These are phyloP conservation scores for Mus caroli DNA, from an alignment of 2,797 vertebrate species.

Conservation along the genomic window DNA sequence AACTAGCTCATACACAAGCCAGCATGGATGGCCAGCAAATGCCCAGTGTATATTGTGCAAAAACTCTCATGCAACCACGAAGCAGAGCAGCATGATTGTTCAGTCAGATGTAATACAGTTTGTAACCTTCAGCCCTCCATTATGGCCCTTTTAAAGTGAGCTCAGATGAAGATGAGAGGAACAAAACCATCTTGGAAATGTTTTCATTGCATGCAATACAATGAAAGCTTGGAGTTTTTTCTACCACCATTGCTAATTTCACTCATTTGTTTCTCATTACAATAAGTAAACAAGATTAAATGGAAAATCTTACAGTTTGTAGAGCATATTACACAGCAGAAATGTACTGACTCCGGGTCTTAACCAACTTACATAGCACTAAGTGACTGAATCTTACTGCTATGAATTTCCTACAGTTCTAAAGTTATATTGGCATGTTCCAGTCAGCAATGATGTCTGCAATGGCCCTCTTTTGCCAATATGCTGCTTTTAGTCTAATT, in stretches of 20 bases:
- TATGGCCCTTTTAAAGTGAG: slow-evolving; percentile 71
- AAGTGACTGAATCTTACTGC: slow-evolving; percentile 78
- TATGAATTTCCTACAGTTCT: slow-evolving; percentile 80
- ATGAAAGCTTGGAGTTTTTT: slow-evolving; percentile 86
- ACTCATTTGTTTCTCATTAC: slow-evolving; percentile 87
- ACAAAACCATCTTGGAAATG: slow-evolving; percentile 80
- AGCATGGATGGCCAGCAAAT: slow-evolving; percentile 54
- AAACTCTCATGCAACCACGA: slow-evolving; percentile 55
- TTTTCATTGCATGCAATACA: slow-evolving; percentile 84
- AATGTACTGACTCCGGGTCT: slow-evolving; percentile 81
- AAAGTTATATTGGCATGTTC: slow-evolving; percentile 85
- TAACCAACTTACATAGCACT: slow-evolving; percentile 81
- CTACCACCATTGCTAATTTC: slow-evolving; percentile 83
- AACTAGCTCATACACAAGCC: slow-evolving; percentile 41
- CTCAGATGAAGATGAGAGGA: slow-evolving; percentile 72
- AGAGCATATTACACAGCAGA: slow-evolving; percentile 78
- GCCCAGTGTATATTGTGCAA: background rate
- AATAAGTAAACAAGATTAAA: slow-evolving; percentile 88
- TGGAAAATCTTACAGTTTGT: slow-evolving; percentile 85
- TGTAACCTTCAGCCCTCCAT: slow-evolving; percentile 75
- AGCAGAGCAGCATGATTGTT: slow-evolving; percentile 4
- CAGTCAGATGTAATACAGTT: slow-evolving; percentile 73
- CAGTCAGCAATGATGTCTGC: slow-evolving; percentile 84
- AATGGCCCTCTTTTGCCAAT: slow-evolving; percentile 82
- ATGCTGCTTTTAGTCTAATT: slow-evolving; percentile 89